These are phyloP conservation scores for Diarsia dahlii DNA, from an alignment of 2,888 invertebrate genomes.

Conservation along the genomic window DNA sequence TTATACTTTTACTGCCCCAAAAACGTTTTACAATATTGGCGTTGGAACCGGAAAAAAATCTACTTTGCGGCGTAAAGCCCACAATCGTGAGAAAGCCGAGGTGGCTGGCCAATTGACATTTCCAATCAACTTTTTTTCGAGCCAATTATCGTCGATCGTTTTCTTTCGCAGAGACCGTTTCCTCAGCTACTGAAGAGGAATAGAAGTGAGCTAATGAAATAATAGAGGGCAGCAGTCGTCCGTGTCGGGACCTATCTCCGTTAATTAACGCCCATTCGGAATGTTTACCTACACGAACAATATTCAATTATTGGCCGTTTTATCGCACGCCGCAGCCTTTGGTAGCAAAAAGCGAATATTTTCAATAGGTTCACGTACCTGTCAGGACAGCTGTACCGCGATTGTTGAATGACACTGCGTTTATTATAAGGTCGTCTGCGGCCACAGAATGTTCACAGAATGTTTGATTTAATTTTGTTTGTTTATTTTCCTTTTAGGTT, in stretches of 20 bases:
- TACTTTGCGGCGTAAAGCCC: slow-evolving; percentile 50
- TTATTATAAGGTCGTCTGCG: slow-evolving; percentile 31
- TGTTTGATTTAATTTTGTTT: slow-evolving; percentile 24
- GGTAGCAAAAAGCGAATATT: slow-evolving; percentile 46
- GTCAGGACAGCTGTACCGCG: slow-evolving; percentile 20
- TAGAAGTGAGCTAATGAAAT: slow-evolving; percentile 82
- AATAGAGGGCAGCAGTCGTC: slow-evolving; percentile 74
- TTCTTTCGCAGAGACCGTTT: slow-evolving; percentile 68
- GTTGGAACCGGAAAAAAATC: slow-evolving; percentile 45
- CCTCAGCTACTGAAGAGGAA: slow-evolving; percentile 72
- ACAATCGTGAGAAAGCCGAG: slow-evolving; percentile 59
- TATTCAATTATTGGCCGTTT: slow-evolving; percentile 69
- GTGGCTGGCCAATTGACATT: slow-evolving; percentile 70
- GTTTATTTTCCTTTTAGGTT: slow-evolving; percentile 39
- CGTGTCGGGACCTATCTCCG: slow-evolving; percentile 64
- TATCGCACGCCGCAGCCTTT: slow-evolving; percentile 63
- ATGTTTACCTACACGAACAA: slow-evolving; percentile 59
- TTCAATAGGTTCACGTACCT: slow-evolving; percentile 57
- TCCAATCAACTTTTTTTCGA: slow-evolving; percentile 77
- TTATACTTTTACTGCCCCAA: not conserved
- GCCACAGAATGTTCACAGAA: slow-evolving; percentile 13
- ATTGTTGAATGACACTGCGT: slow-evolving; percentile 65
- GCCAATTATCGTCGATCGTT: slow-evolving; percentile 81
- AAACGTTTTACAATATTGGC: slow-evolving; percentile 19
- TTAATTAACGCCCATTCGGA: slow-evolving; percentile 71